Base-by-base conservation (phyloP, 2,113 vertebrate genomes). In the Lophochroa leadbeateri region DNA sequence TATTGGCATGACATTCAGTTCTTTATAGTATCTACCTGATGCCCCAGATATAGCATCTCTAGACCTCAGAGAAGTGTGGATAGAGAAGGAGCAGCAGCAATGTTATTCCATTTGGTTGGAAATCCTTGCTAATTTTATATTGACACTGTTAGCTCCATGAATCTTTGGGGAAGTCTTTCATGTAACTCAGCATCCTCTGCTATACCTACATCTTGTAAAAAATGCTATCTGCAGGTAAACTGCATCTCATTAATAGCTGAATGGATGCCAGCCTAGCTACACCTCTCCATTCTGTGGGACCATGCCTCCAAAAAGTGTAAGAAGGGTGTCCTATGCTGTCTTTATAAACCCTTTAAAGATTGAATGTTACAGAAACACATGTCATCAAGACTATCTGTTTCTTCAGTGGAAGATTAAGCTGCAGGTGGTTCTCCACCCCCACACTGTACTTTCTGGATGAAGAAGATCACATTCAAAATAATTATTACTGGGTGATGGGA, bases 281-380 rank as follows among this genome's bases (percentile, higher is more conserved):
- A 58, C 8, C 21, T 46, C n/a, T 74, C 31, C 0, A 0, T 29
- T 74, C 49, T 41, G 21, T 49, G 25, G 80, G 21, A 70, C 4
- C 0, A 0, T 44, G 17, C 28, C 7, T 82, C 41, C 9, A 70
- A 63, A 82, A 55, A 3, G 1, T 37, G 2, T 17, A 31, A 78
- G 60, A 67, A 14, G 31, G 13, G 3, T 52, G 21, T 70, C 25
- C 18, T 44, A 3, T 16, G 4, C 9, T 67, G 84, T 83, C 37
- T 46, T 29, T 58, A 33, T 23, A 70, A 92, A 75, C 5, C 15
- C 21, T 29, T 53, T 70, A 27, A 65, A 75, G 43, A 58, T 0
- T 53, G n/a, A 67, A 41, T 29, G 28, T 41, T 65, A 70, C 4
- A 17, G 20, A 65, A 83, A 35, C 4, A n/a, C 18, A 69, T 43